A percentile compares a stretch with the other conserved stretches of the same genome.
phyloP scores from a whole-genome alignment of 2,888 invertebrate genomes.

The Allacma fusca region DNA sequence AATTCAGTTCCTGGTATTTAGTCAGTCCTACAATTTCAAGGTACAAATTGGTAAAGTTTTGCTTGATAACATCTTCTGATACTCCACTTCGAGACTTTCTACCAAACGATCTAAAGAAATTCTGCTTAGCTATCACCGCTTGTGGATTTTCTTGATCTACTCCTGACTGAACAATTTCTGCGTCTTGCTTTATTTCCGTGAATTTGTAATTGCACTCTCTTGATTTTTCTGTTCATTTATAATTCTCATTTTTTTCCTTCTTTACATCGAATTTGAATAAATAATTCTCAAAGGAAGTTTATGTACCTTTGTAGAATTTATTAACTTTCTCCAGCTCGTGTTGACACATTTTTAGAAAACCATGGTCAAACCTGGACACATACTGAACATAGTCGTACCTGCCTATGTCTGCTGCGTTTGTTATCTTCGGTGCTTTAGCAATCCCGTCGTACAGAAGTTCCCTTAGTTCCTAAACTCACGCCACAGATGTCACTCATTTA shows the following conservation, averaged over 20 bases:
- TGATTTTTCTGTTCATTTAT: slow-evolving; percentile 17
- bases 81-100: neutral
- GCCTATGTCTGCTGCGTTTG: neutral
- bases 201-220: slow-evolving; percentile 2
- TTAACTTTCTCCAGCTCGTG: slow-evolving; percentile 34
- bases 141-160: neutral
- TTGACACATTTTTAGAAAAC: neutral
- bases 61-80: neutral
- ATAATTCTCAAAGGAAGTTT: neutral
- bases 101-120: neutral
- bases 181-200: slow-evolving; percentile 9
- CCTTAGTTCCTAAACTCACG: slow-evolving; percentile 26
- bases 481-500: too few relatives aligned
- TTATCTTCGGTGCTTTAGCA: slow-evolving; percentile 26
- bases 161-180: neutral
- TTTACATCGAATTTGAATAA: neutral
- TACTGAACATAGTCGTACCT: slow-evolving; percentile 6
- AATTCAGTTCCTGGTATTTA: slow-evolving; percentile 28
- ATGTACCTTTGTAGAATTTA: slow-evolving; percentile 25
- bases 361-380: slow-evolving; percentile 31
- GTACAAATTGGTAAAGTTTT: slow-evolving; percentile 17
- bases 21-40: neutral
- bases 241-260: neutral
- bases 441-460: slow-evolving; percentile 34
- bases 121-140: neutral